Evolutionary conservation across 2,797 vertebrate species (phyloP).

Genomic region (Mallotus villosus): DNA sequence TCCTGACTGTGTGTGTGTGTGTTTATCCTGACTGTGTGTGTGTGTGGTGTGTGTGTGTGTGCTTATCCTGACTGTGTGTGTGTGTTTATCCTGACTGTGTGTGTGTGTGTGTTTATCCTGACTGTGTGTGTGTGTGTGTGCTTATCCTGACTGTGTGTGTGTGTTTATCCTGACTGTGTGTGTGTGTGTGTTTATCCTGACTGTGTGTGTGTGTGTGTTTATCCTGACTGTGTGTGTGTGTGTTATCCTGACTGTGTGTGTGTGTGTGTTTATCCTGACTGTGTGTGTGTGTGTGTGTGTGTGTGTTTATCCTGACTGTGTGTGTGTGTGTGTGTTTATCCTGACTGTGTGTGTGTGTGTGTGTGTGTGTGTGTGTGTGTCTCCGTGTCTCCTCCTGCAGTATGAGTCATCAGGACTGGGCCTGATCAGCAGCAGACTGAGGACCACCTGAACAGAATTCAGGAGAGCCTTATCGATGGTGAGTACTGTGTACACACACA

Average conservation of each 20-base stretch:
- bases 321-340: conserved; percentile 17
- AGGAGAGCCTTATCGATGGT: conserved; percentile 97
- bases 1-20: conserved; percentile 25
- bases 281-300: too few relatives aligned
- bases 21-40: conserved; percentile 31
- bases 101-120: too few relatives aligned
- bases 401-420: conserved; percentile 94
- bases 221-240: not conserved
- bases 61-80: not conserved
- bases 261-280: not conserved
- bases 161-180: not conserved
- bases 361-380: conserved; percentile 18
- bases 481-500: conserved; percentile 61
- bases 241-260: too few relatives aligned
- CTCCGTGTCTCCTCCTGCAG: conserved; percentile 71
- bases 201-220: too few relatives aligned
- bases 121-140: too few relatives aligned
- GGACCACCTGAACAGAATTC: conserved; percentile 96
- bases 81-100: not conserved
- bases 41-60: conserved; percentile 20
- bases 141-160: too few relatives aligned
- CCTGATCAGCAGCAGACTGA: conserved; percentile 94
- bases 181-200: too few relatives aligned
- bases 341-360: conserved; percentile 33
- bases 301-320: conserved; percentile 35